Conservation (phyloP, 1,140 invertebrate species). For the Scaptomyza hsui region DNA sequence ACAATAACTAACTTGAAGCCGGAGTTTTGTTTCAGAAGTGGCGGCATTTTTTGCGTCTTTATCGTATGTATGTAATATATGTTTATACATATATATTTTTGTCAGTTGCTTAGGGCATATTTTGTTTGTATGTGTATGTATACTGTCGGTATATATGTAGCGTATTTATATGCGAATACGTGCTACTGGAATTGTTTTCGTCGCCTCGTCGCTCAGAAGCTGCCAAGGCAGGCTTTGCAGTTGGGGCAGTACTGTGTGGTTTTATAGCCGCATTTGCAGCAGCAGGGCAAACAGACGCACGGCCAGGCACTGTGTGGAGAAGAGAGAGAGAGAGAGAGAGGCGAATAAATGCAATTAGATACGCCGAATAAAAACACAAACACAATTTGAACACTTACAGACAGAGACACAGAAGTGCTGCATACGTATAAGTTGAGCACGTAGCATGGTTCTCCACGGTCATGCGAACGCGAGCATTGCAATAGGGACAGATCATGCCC, state of each 20-base stretch:
- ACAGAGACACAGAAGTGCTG: slow-evolving; percentile 46
- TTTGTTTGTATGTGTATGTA: no score
- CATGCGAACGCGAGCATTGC: slow-evolving; percentile 39
- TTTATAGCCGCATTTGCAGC: slow-evolving; percentile 86
- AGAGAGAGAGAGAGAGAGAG: slow-evolving; percentile 30
- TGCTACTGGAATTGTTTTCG: no score
- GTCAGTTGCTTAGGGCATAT: no score
- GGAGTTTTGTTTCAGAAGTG: no score
- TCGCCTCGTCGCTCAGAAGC: slow-evolving; percentile 26
- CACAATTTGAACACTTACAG: slow-evolving; percentile 43
- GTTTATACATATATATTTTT: background rate
- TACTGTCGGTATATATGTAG: no score
- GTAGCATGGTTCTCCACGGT: slow-evolving; percentile 52
- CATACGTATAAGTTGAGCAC: slow-evolving; percentile 43
- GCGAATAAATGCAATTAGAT: slow-evolving; percentile 6
- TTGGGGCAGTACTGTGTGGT: slow-evolving; percentile 88
- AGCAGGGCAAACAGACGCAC: slow-evolving; percentile 88
- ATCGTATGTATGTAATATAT: background rate
- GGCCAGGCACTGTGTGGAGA: slow-evolving; percentile 83
- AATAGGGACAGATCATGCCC: slow-evolving; percentile 57
- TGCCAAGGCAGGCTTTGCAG: slow-evolving; percentile 86
- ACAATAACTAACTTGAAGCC: no score
- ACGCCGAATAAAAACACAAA: background rate
- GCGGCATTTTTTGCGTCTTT: no score
- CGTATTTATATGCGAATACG: no score